Base-by-base conservation (phyloP, 2,797 vertebrate genomes). In the Clamator glandarius region DNA sequence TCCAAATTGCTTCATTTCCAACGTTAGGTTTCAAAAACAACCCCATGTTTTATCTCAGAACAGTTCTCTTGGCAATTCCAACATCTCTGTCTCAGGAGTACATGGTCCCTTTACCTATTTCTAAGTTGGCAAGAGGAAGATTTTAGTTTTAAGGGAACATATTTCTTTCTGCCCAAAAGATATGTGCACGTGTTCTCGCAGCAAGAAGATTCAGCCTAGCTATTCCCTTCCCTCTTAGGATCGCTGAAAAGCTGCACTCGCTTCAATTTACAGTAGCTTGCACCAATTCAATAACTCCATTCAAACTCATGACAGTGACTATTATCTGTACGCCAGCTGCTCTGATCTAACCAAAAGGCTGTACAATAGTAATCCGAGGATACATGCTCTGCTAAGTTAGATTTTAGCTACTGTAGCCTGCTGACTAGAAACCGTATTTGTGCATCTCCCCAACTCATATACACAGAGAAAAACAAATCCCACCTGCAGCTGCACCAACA, bases 1-100 rank as follows among this genome's bases (percentile, higher is more conserved):
- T 90, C 61, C 67, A 92, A 93, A 93, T 64, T 42, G 79, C 87
- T 93, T 93, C 85, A 85, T 95, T 93, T 90, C 72, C 88, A 70
- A 8, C 0, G 6, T 9, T 46, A 73, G 48, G 8, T 57, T 87
- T 81, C 64, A 62, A 95, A 62, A 68, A 31, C 31, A 61, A 55
- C 44, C 48, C 13, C 36, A n/a, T 29, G 51, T 42, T 93, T 70
- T 84, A 35, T 68, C 77, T 87, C 31, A 1, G 70, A 90, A 80
- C 31, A 15, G 67, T 28, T 89, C 81, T 67, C 83, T 11, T 19
- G 57, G 55, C 85, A 73, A 44, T 76, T 29, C 31, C 20, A 20
- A 57, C 1, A 1, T 15, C 21, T 48, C 69, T 29, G 33, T 54
- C 52, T 17, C 78, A 25, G 51, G 42, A 87, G 39, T 7, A 6